Percentiles rank a stretch among this genome's conserved stretches.
Evolutionary conservation across 2,888 invertebrate genomes (phyloP).

Genomic region (Dermolepida albohirtum): DNA sequence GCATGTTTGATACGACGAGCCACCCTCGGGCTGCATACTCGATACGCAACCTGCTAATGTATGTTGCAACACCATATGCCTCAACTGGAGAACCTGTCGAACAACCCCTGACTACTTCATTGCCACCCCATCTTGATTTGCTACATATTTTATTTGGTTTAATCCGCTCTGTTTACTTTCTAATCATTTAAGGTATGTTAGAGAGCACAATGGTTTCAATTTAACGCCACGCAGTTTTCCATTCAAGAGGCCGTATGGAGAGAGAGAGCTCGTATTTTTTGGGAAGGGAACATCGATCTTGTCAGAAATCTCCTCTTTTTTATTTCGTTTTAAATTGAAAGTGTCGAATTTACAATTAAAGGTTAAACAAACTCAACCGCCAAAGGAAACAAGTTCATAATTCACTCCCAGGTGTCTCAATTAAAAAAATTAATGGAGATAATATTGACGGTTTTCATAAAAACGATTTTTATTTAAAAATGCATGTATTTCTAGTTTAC

Average conservation of each 20-base stretch:
- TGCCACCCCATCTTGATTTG: slow-evolving; percentile 50
- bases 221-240: slow-evolving; percentile 43
- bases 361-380: slow-evolving; percentile 18
- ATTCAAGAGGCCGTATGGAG: slow-evolving; percentile 37
- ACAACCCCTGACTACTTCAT: slow-evolving; percentile 57
- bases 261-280: slow-evolving; percentile 18
- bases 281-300: slow-evolving; percentile 27
- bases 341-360: slow-evolving; percentile 38
- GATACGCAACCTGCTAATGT: slow-evolving; percentile 63
- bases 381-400: slow-evolving; percentile 14
- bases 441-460: too few species aligned
- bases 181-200: slow-evolving; percentile 49
- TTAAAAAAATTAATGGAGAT: slow-evolving; percentile 15
- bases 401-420: slow-evolving; percentile 20
- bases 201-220: slow-evolving; percentile 43
- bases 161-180: slow-evolving; percentile 49
- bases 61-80: slow-evolving; percentile 64
- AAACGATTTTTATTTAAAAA: too few species aligned
- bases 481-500: too few species aligned
- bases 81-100: slow-evolving; percentile 61
- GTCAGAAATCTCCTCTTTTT: slow-evolving; percentile 22
- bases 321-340: slow-evolving; percentile 32
- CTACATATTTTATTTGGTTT: slow-evolving; percentile 47
- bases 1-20: slow-evolving; percentile 61
- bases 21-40: slow-evolving; percentile 55